phyloP scores from a whole-genome alignment of 2,888 invertebrate genomes.

The Ophioninae sp. region DNA sequence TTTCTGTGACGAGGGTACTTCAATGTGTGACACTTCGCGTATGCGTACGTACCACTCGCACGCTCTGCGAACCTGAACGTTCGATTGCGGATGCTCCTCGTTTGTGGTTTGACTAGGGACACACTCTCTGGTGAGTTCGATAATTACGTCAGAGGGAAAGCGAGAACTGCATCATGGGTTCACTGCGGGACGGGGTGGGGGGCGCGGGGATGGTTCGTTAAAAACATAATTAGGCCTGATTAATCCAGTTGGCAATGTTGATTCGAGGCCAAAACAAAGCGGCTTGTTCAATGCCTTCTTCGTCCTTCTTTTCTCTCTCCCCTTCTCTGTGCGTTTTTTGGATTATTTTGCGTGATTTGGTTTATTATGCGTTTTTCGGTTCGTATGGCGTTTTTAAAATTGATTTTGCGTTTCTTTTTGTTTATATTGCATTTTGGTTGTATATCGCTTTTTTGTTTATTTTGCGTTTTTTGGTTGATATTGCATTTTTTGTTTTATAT shows the following conservation, averaged over 20 bases:
- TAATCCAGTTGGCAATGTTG: conserved; percentile 62
- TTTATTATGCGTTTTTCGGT: too few species aligned
- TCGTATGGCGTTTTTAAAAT: too few species aligned
- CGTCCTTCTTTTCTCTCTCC: conserved; percentile 20
- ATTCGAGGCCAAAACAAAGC: conserved; percentile 61
- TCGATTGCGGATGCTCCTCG: conserved; percentile 57
- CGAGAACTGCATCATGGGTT: conserved; percentile 15
- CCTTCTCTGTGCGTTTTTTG: too few species aligned
- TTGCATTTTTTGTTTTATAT: too few species aligned
- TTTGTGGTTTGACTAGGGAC: conserved; percentile 55
- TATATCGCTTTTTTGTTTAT: too few species aligned
- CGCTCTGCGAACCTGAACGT: conserved; percentile 35
- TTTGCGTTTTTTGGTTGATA: too few species aligned
- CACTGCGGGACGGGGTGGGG: not conserved
- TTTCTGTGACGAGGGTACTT: conserved; percentile 30
- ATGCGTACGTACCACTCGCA: not conserved
- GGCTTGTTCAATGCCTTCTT: conserved; percentile 49
- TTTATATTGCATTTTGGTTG: too few species aligned
- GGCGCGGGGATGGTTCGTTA: conserved; percentile 48
- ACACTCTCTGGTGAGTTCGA: conserved; percentile 41
- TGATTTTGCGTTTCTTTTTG: too few species aligned
- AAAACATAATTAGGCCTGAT: conserved; percentile 70
- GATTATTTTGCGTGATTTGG: not conserved
- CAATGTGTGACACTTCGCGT: not conserved
- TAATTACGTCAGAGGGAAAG: conserved; percentile 59